Evolutionary conservation across 1,140 invertebrate species (phyloP), one percentile per base, ranked within the genome.

Genomic region (Bombus consobrinus): DNA sequence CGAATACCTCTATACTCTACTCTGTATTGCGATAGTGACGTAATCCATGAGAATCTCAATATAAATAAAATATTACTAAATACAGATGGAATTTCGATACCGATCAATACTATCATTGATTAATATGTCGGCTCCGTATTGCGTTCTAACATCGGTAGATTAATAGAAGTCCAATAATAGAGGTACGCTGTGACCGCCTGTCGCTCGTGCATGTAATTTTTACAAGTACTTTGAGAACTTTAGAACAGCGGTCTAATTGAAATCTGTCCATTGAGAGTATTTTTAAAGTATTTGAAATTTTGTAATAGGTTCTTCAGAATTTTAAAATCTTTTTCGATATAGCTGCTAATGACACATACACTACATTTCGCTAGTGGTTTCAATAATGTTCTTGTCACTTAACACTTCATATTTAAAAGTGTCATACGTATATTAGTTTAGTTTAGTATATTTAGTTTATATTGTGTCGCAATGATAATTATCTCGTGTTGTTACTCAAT

Each of bases 11-110:
- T 43, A 22, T 15, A 47, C 37, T 18, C 9, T 39, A 10, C 18
- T 18, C 66, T 8, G 18, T 47, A 22, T n/a, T 10, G 12, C 22
- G 25, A 25, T 57, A 57, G 34, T 34, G 32, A 28, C 43, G 22
- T 37, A 15, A 53, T 32, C 5, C 22, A 2, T 34, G 2, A n/a
- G 1, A 22, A 22, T 43, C 41, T 66, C 41, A 39, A 25, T 28
- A 43, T 25, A 68, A 79, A 47, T 68, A 79, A 53, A 53, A 28
- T 68, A 66, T 43, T 47, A 79, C 47, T 53, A 68, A 79, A 53
- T 68, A 10, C 32, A 15, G 13, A 9, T 10, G 41, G 41, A 79
- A 79, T 79, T 66, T 53, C 64, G 57, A 39, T n/a, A 13, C 4
- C 12, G 25, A 43, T 8, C 64, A 37, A 79, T 68, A 43, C 9